These are phyloP conservation scores for Xiphophorus birchmanni DNA, from an alignment of 2,797 vertebrate species.

Conservation along the genomic window DNA sequence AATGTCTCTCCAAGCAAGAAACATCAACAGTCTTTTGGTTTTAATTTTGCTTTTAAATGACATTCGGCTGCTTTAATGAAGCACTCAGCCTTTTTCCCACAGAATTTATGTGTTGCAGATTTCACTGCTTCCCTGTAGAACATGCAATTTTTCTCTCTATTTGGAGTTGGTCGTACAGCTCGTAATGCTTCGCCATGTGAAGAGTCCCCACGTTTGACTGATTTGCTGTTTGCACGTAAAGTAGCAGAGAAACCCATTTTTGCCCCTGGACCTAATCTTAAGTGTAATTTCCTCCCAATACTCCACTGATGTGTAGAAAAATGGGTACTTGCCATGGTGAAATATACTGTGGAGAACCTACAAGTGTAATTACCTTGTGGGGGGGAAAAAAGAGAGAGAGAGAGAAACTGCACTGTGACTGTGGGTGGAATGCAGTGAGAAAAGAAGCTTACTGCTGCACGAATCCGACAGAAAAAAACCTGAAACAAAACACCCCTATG, in stretches of 20 bases:
- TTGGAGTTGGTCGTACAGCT: not conserved
- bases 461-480: slow-evolving; percentile 18
- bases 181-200: not conserved
- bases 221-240: slow-evolving; percentile 2
- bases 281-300: slow-evolving; percentile 22
- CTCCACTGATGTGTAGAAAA: slow-evolving; percentile 33
- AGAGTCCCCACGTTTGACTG: slow-evolving; percentile 4
- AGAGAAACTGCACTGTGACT: slow-evolving; percentile 32
- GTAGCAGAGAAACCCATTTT: slow-evolving; percentile 17
- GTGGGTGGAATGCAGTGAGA: slow-evolving; percentile 25
- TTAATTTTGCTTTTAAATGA: not conserved
- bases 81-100: not conserved
- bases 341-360: slow-evolving; percentile 16
- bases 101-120: not conserved
- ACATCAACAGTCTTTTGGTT: not conserved
- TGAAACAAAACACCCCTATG: not conserved
- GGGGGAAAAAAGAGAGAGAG: slow-evolving; percentile 1
- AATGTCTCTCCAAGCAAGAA: not conserved
- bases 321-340: slow-evolving; percentile 17
- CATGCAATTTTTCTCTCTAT: slow-evolving; percentile 13
- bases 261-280: slow-evolving; percentile 6
- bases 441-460: slow-evolving; percentile 23
- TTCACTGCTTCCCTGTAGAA: not conserved
- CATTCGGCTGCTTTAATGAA: not conserved
- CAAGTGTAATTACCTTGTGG: slow-evolving; percentile 36